Evolutionary conservation across 2,888 invertebrate species (phyloP).

Genomic region (Branchellion lobata): DNA sequence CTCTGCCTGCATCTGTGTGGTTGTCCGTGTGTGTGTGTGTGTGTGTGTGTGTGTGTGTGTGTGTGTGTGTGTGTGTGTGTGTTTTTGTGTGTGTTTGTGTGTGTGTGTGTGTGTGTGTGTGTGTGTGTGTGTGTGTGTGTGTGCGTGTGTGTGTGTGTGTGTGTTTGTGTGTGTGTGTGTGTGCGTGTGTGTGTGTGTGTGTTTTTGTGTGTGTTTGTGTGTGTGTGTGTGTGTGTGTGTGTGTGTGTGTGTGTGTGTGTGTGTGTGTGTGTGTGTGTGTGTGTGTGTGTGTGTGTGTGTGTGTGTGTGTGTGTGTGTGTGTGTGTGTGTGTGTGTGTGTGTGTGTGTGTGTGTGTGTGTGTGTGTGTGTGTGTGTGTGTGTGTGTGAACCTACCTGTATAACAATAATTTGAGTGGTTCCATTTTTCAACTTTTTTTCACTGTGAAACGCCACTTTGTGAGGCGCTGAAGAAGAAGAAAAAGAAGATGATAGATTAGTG

Average conservation of each 20-base stretch:
- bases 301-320: constrained; percentile 12
- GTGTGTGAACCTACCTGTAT: background rate
- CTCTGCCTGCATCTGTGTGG: too few species aligned
- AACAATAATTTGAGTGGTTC: background rate
- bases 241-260: too few species aligned
- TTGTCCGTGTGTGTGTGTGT: too few species aligned
- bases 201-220: background rate
- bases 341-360: constrained; percentile 26
- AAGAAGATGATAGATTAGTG: too few species aligned
- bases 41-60: background rate
- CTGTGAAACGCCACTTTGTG: too few species aligned
- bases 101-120: constrained; percentile 18
- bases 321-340: constrained; percentile 39
- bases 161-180: background rate
- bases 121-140: background rate
- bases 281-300: constrained; percentile 25
- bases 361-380: constrained; percentile 21
- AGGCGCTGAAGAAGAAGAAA: too few species aligned
- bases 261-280: constrained; percentile 13
- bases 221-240: constrained; percentile 2
- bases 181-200: background rate
- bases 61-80: constrained; percentile 6
- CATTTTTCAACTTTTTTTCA: too few species aligned
- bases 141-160: background rate
- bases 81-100: constrained; percentile 5